These are phyloP conservation scores for Psephotus haematonotus DNA, from an alignment of 2,113 vertebrate genomes.

Conservation along the genomic window DNA sequence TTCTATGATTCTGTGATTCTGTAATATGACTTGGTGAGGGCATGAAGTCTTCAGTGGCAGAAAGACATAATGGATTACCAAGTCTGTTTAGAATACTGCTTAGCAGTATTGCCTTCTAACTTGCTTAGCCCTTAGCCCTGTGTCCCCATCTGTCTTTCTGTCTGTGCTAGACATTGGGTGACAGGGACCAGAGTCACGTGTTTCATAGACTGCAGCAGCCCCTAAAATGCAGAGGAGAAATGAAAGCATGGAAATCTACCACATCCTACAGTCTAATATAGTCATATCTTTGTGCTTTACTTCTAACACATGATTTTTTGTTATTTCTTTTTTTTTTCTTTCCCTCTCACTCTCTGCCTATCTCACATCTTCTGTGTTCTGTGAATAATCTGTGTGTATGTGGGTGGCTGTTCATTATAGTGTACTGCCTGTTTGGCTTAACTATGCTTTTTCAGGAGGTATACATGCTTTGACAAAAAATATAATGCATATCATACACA, in stretches of 20 bases:
- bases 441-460: neutral
- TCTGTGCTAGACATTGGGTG: neutral
- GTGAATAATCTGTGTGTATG: neutral
- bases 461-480: neutral
- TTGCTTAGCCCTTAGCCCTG: neutral
- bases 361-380: neutral
- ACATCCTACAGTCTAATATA: neutral
- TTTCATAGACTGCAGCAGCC: neutral
- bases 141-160: neutral
- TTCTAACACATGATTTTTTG: neutral
- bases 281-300: neutral
- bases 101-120: neutral
- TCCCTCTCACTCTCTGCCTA: neutral
- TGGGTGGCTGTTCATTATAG: neutral
- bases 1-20: no score
- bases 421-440: neutral
- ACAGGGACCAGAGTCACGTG: neutral
- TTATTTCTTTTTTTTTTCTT: neutral
- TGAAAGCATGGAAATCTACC: neutral
- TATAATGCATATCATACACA: neutral
- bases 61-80: neutral
- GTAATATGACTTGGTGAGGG: neutral
- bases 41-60: neutral
- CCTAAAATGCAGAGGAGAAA: neutral
- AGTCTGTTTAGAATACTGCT: neutral